Conservation (phyloP, 1,140 invertebrate species). For the Drosophila prosaltans region DNA sequence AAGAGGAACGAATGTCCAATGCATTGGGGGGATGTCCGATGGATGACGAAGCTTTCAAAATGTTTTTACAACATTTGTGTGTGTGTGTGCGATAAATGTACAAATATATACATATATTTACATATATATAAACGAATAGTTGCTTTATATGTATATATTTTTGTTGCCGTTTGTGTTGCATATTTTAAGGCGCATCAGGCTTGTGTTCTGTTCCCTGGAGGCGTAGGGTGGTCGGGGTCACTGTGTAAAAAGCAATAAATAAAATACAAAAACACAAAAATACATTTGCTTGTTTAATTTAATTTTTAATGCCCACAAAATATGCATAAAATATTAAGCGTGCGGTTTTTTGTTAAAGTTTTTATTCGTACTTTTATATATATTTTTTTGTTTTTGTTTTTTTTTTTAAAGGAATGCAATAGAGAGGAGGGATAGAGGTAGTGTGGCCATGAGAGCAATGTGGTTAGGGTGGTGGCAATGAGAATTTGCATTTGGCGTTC, state of each 20-base stretch:
- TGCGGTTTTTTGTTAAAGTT: slow-evolving; percentile 52
- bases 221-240: not conserved
- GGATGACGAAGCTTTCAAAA: slow-evolving; percentile 61
- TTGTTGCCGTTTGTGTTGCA: slow-evolving; percentile 49
- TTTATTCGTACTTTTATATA: slow-evolving; percentile 8
- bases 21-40: slow-evolving; percentile 33
- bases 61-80: slow-evolving; percentile 75
- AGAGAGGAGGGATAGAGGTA: not conserved
- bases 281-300: slow-evolving; percentile 79
- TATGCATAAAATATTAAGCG: slow-evolving; percentile 79
- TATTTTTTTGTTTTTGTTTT: slow-evolving; percentile 13
- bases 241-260: slow-evolving; percentile 66
- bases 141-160: slow-evolving; percentile 19
- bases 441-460: not conserved
- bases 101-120: not conserved
- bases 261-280: slow-evolving; percentile 51
- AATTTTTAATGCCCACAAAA: slow-evolving; percentile 81
- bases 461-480: slow-evolving; percentile 18
- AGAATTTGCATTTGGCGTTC: slow-evolving; percentile 66
- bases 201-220: slow-evolving; percentile 34
- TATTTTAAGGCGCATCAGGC: slow-evolving; percentile 61
- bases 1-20: slow-evolving; percentile 32
- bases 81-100: slow-evolving; percentile 11
- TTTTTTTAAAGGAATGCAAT: slow-evolving; percentile 3
- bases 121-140: slow-evolving; percentile 12